phyloP scores from a whole-genome alignment of 2,888 invertebrate species.

The Megamerina dolium region DNA sequence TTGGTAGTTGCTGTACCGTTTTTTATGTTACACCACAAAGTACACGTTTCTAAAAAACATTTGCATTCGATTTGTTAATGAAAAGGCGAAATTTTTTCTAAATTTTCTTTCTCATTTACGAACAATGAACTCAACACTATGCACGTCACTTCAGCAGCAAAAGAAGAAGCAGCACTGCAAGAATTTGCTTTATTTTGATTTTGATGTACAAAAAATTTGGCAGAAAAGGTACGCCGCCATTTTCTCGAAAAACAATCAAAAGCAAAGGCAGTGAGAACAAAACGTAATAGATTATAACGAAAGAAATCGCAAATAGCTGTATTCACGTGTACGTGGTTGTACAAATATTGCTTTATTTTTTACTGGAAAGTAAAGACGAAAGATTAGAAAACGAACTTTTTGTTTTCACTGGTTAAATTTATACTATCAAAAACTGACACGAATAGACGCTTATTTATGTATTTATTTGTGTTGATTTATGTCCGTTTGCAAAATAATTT shows the following conservation, averaged over 20 bases:
- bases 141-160: slow-evolving; percentile 28
- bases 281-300: slow-evolving; percentile 23
- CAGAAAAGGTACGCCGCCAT: slow-evolving; percentile 48
- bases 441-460: too few relatives aligned
- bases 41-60: too few relatives aligned
- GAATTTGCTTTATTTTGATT: slow-evolving; percentile 50
- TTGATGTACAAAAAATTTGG: slow-evolving; percentile 49
- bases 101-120: slow-evolving; percentile 10
- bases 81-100: slow-evolving; percentile 5
- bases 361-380: too few relatives aligned
- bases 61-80: not conserved
- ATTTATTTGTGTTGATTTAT: too few relatives aligned
- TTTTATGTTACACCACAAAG: too few relatives aligned
- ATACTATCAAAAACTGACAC: too few relatives aligned
- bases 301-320: too few relatives aligned
- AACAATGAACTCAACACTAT: slow-evolving; percentile 24
- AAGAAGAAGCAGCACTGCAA: slow-evolving; percentile 36
- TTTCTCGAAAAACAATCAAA: slow-evolving; percentile 38
- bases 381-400: too few relatives aligned
- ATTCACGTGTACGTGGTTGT: too few relatives aligned
- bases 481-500: too few relatives aligned
- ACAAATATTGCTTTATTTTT: too few relatives aligned
- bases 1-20: slow-evolving; percentile 11
- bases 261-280: slow-evolving; percentile 19
- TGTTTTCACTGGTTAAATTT: too few relatives aligned